Evolutionary conservation across 2,797 vertebrate genomes (phyloP).

Genomic region (Xyrichtys novacula): DNA sequence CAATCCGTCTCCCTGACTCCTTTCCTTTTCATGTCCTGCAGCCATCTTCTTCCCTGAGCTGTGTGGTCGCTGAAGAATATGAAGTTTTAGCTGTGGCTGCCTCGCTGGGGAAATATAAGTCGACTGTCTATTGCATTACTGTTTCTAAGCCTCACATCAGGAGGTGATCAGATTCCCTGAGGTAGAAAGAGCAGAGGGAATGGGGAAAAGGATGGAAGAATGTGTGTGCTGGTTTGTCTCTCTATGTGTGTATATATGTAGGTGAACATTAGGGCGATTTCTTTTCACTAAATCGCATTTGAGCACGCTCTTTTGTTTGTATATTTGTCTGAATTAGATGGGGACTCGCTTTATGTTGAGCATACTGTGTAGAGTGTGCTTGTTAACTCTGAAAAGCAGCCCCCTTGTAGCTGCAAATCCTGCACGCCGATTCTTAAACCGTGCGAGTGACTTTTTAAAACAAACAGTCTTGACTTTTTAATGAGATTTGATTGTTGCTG

Average conservation of each 20-base stretch:
- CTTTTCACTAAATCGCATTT: conserved; percentile 50
- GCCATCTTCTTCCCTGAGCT: conserved; percentile 51
- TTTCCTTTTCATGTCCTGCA: conserved; percentile 58
- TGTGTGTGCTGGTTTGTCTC: conserved; percentile 34
- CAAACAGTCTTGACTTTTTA: conserved; percentile 5
- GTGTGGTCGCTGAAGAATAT: conserved; percentile 67
- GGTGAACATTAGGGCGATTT: conserved; percentile 46
- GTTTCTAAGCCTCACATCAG: conserved; percentile 77
- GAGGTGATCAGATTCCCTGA: conserved; percentile 75
- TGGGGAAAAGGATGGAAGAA: conserved; percentile 57
- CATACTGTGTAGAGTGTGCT: not conserved
- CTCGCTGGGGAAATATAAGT: conserved; percentile 82
- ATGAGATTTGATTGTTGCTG: conserved; percentile 14
- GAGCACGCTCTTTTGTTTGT: conserved; percentile 21
- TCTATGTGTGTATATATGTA: conserved; percentile 19
- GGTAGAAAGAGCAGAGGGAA: conserved; percentile 56
- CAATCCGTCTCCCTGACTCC: conserved; percentile 44
- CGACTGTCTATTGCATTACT: conserved; percentile 77
- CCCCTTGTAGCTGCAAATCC: not conserved
- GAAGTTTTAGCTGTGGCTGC: conserved; percentile 58
- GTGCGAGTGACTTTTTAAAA: not conserved
- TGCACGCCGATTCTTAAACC: not conserved
- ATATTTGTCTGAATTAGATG: conserved; percentile 15
- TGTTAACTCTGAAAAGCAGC: conserved; percentile 11
- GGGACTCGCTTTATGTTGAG: not conserved